Conservation (phyloP, 2,797 vertebrate genomes). For the Xyrichtys novacula region DNA sequence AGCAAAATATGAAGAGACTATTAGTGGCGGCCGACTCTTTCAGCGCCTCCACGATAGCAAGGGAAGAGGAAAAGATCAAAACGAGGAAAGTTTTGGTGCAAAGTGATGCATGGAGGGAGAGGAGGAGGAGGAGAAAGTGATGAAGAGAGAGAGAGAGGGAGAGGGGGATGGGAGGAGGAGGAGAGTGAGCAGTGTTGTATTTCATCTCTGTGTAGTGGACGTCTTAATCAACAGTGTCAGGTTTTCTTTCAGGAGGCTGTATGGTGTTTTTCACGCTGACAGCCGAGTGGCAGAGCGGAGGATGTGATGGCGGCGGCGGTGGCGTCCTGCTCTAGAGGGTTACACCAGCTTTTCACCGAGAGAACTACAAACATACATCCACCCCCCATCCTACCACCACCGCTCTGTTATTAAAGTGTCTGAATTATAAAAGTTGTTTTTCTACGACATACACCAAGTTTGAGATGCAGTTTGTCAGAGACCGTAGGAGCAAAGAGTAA, state of each 20-base stretch:
- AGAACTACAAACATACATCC: not conserved
- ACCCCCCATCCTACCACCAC: too few relatives aligned
- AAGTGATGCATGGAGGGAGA: conserved; percentile 32
- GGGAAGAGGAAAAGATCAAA: conserved; percentile 45
- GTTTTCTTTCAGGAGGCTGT: conserved; percentile 78
- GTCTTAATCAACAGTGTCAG: conserved; percentile 89
- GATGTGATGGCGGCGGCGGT: too few relatives aligned
- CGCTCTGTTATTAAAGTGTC: too few relatives aligned
- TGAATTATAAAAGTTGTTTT: too few relatives aligned
- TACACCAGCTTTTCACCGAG: not conserved
- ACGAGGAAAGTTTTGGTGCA: conserved; percentile 32
- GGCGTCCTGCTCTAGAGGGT: too few relatives aligned
- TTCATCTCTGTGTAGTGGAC: conserved; percentile 91
- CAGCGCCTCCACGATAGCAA: conserved; percentile 66
- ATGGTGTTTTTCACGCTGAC: conserved; percentile 73
- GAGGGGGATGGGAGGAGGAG: conserved; percentile 39
- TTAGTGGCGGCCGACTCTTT: conserved; percentile 58
- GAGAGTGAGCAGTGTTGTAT: conserved; percentile 76
- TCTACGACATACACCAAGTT: too few relatives aligned
- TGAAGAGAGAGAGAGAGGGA: conserved; percentile 48
- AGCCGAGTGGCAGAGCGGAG: conserved; percentile 43
- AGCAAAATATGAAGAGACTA: conserved; percentile 66
- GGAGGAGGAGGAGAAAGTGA: conserved; percentile 9
- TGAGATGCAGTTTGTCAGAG: too few relatives aligned
- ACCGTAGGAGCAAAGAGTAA: too few relatives aligned